Base-by-base conservation (phyloP, 2,888 invertebrate genomes). In the Andrena chrysosceles region DNA sequence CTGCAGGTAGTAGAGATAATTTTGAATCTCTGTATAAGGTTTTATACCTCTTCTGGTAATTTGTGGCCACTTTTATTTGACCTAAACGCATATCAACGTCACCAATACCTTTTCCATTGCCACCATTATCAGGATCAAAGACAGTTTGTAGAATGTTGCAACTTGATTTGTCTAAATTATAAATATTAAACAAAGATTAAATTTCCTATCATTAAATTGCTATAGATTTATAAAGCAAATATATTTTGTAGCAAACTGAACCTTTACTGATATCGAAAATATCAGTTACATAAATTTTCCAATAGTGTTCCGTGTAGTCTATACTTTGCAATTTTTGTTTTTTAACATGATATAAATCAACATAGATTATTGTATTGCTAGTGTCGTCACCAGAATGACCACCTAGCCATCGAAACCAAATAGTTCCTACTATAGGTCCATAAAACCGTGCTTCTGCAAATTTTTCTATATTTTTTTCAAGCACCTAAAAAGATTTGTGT, bases 251-350 rank as follows among this genome's bases (percentile, higher is more conserved):
- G 31, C 2, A 42, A 63, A n/a, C 78, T 80, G 1, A 42, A 94
- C 94, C 95, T 88, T 95, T 95, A 86, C 96, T 96, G 0, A 96
- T 95, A 90, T 98, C 97, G 62, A 98, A 96, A 84, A 98, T 97
- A 91, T 98, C 98, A 0, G 98, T 98, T 26, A 97, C 97, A 91
- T 96, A 98, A 72, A 98, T 96, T 91, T 98, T 97, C 98, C 98
- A 98, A 74, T 96, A 96, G 92, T 98, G 98, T 91, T 97, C 95
- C 0, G 97, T 97, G 68, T 95, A 96, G 66, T 95, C 94, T 1
- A 93, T 89, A 71, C 93, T 94, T 31, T 95, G 94, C 3, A 94
- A 92, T 1, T 94, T 95, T 83, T 94, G 95, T 91, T 94, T 95
- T 83, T 95, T 95, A 0, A 96, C 95, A 88, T 97, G 97, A 90